Percentiles rank a stretch among this genome's conserved stretches.
phyloP scores from a whole-genome alignment of 2,113 vertebrate species.

The Xenopus laevis region DNA sequence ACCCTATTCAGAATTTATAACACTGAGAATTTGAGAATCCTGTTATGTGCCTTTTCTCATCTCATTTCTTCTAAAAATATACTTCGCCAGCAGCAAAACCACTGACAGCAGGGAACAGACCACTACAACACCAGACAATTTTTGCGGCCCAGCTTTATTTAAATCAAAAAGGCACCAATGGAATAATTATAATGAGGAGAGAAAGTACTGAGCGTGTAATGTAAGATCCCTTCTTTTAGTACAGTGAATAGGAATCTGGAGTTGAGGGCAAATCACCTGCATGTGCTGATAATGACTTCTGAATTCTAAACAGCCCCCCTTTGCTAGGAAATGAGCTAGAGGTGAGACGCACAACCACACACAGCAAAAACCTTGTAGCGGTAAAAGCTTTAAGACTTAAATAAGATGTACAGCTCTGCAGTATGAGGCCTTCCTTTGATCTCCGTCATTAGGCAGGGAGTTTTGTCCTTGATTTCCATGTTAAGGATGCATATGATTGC shows the following conservation, averaged over 20 bases:
- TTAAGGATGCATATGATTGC: conserved; percentile 43
- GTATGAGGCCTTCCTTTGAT: conserved; percentile 41
- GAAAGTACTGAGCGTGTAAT: conserved; percentile 34
- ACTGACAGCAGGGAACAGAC: not conserved
- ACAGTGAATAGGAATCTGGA: conserved; percentile 20
- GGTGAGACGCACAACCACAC: conserved; percentile 26
- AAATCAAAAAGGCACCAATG: conserved; percentile 31
- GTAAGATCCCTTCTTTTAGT: conserved; percentile 19
- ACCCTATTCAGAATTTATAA: too few relatives aligned
- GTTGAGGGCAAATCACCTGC: conserved; percentile 17
- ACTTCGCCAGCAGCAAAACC: conserved; percentile 11
- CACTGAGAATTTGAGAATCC: not conserved
- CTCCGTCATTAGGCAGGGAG: conserved; percentile 40
- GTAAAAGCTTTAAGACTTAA: conserved; percentile 37
- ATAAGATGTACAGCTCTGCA: conserved; percentile 37
- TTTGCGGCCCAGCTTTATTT: conserved; percentile 32
- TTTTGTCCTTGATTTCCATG: conserved; percentile 43
- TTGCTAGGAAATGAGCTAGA: conserved; percentile 30
- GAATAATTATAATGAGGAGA: conserved; percentile 32
- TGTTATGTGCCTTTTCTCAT: conserved; percentile 6
- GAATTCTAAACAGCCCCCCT: conserved; percentile 35
- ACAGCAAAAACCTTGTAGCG: conserved; percentile 16
- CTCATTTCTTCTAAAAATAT: conserved; percentile 11
- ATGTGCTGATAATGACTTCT: conserved; percentile 37
- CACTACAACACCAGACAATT: conserved; percentile 1